Evolutionary conservation across 37 sponge, comb jelly and placozoan species (phyloP).

Genomic region (Lycopodina hypogea): DNA sequence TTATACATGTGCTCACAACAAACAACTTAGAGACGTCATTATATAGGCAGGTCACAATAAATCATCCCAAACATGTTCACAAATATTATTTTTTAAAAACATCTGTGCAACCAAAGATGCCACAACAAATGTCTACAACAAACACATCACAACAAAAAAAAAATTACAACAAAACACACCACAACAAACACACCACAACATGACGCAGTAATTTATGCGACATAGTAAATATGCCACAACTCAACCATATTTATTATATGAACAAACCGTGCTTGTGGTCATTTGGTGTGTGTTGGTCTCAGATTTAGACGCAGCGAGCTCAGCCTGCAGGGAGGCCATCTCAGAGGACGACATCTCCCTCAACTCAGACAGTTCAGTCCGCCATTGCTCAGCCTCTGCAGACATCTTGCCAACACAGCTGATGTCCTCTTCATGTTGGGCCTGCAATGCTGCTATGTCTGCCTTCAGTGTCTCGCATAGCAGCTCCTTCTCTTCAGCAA

Average conservation of each 20-base stretch:
- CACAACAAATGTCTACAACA: background rate
- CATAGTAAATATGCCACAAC: too few relatives aligned
- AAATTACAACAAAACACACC: too few relatives aligned
- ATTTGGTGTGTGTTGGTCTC: conserved; percentile 11
- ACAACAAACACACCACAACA: too few relatives aligned
- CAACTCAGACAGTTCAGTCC: background rate
- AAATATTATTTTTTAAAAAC: too few relatives aligned
- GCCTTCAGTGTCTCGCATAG: background rate
- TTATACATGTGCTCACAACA: too few relatives aligned
- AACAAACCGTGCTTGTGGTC: conserved; percentile 21
- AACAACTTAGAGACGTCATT: too few relatives aligned
- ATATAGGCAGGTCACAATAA: too few relatives aligned
- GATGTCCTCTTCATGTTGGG: background rate
- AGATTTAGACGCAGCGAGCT: conserved; percentile 33
- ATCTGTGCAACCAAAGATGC: too few relatives aligned
- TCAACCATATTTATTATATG: too few relatives aligned
- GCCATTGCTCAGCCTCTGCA: conserved; percentile 3
- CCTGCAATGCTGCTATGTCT: background rate
- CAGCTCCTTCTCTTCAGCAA: background rate
- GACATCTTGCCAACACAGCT: background rate
- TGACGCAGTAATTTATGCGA: too few relatives aligned
- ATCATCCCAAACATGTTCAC: too few relatives aligned
- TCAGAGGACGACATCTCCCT: conserved; percentile 18
- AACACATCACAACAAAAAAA: too few relatives aligned
- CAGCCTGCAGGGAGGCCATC: conserved; percentile 31